phyloP scores from a whole-genome alignment of 2,797 vertebrate genomes.

The Monodelphis domestica region DNA sequence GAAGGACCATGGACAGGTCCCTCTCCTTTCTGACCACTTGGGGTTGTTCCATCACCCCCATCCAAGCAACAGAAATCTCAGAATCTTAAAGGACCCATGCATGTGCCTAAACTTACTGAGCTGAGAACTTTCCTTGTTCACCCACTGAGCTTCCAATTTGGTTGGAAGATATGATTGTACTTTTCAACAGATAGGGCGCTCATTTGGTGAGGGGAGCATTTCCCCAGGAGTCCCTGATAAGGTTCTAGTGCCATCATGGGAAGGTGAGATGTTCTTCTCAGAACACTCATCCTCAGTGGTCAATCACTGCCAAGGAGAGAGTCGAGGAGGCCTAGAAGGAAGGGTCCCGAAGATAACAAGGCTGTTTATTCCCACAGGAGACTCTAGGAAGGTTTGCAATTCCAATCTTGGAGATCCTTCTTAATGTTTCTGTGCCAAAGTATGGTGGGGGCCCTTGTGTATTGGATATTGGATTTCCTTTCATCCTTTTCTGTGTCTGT shows the following conservation, averaged over 20 bases:
- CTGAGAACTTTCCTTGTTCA: not conserved
- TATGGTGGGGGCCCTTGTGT: not conserved
- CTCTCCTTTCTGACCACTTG: not conserved
- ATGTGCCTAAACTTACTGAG: not conserved
- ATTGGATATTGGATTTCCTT: not conserved
- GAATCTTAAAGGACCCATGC: not conserved
- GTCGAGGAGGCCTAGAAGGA: not conserved
- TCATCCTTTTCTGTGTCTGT: not conserved
- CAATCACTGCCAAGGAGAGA: not conserved
- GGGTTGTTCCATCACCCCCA: not conserved
- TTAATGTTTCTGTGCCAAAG: not conserved
- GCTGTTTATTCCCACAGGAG: not conserved
- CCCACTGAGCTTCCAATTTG: slow-evolving; percentile 3
- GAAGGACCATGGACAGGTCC: not conserved
- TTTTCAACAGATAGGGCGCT: slow-evolving; percentile 8
- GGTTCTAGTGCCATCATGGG: not conserved
- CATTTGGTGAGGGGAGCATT: slow-evolving; percentile 1
- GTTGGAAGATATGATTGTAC: not conserved
- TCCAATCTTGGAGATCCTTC: not conserved
- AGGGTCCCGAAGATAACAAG: not conserved
- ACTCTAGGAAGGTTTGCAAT: not conserved
- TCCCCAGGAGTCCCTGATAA: not conserved
- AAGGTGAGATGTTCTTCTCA: not conserved
- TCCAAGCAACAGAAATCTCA: not conserved
- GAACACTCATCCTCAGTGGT: not conserved